Percentiles rank a stretch among this genome's conserved stretches.
phyloP scores from a whole-genome alignment of 2,888 invertebrate genomes.

The Fragum whitleyi region DNA sequence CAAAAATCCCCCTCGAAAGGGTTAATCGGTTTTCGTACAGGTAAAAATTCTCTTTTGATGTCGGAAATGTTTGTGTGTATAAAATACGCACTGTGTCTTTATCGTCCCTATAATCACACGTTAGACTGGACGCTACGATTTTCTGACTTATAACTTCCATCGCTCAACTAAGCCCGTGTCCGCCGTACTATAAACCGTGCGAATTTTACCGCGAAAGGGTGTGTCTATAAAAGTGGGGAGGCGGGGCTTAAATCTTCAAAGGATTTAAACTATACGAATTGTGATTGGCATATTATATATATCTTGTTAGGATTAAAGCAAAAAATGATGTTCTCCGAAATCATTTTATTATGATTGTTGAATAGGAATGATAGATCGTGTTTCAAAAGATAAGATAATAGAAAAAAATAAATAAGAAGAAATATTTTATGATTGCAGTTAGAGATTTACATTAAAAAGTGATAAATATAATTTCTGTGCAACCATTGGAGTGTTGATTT shows the following conservation, averaged over 20 bases:
- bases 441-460: no score
- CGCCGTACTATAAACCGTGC: conserved; percentile 10
- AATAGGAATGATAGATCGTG: not conserved
- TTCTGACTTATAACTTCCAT: conserved; percentile 9
- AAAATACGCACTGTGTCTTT: conserved; percentile 43
- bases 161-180: conserved; percentile 4
- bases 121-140: conserved; percentile 15
- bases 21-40: conserved; percentile 38
- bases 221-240: not conserved
- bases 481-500: no score
- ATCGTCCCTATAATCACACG: conserved; percentile 18
- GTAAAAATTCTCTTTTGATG: conserved; percentile 62
- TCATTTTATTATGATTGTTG: conserved; percentile 16
- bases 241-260: conserved; percentile 19
- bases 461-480: no score
- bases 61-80: conserved; percentile 50
- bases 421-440: no score
- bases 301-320: conserved; percentile 9
- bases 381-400: not conserved
- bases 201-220: conserved; percentile 21
- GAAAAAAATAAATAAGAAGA: no score
- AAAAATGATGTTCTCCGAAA: conserved; percentile 9
- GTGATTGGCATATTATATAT: not conserved
- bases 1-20: not conserved
- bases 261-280: not conserved